These are phyloP conservation scores for Gymnopithys bicolor DNA, from an alignment of 2,797 vertebrate genomes.

Conservation along the genomic window DNA sequence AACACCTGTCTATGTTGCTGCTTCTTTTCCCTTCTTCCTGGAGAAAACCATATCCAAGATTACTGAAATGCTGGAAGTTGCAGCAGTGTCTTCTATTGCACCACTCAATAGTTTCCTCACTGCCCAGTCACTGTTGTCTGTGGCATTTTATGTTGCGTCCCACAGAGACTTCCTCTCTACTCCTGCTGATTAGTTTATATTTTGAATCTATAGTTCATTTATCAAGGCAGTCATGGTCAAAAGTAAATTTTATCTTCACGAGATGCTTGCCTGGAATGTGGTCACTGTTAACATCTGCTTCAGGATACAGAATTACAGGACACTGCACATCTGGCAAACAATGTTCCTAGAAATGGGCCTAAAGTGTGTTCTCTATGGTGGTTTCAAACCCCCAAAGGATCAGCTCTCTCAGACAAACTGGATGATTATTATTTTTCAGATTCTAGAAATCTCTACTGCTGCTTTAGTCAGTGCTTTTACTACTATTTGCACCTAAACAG, in stretches of 20 bases:
- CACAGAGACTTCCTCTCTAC: background rate
- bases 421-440: background rate
- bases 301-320: background rate
- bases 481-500: conserved; percentile 37
- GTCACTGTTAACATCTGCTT: background rate
- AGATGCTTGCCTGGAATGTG: background rate
- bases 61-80: background rate
- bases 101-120: background rate
- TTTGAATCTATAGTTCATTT: background rate
- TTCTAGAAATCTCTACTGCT: conserved; percentile 18
- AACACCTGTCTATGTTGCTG: background rate
- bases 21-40: background rate
- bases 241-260: background rate
- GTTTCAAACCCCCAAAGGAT: background rate
- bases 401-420: background rate
- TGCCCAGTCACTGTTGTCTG: background rate
- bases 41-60: background rate
- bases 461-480: conserved; percentile 26
- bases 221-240: background rate
- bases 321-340: background rate
- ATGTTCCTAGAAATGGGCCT: background rate
- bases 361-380: background rate
- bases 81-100: background rate
- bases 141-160: background rate
- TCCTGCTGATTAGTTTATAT: background rate